Evolutionary conservation across 2,797 vertebrate genomes (phyloP), one percentile per base, ranked within the genome.

Genomic region (Nannoperca obscura): DNA sequence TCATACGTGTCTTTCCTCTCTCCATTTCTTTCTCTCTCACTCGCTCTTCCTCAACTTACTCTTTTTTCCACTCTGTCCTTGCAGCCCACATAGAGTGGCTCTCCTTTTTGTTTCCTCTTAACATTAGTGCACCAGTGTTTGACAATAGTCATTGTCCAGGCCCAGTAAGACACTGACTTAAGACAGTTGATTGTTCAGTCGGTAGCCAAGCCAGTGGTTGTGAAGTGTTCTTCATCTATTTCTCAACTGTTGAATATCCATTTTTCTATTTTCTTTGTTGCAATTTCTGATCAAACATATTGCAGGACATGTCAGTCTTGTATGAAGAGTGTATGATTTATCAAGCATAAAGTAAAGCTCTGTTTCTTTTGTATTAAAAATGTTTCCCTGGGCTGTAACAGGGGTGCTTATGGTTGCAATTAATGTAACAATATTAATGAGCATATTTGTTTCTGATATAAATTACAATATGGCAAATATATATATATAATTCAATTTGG

Each of bases 171-270:
- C 80, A 64, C 91, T 82, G 91, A 90, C 88, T 86, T 78, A 79
- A 76, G 86, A 86, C 91, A 80, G 74, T 86, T 91, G 91, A 93
- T 93, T 92, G 92, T 91, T 91, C 91, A 87, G 84, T 92, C 75
- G 74, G 70, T 86, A 79, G 84, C 83, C 85, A 76, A 77, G 71
- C 81, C 82, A 81, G 82, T n/a, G 76, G 76, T 81, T 53, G 50
- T 72, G 71, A 86, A 83, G 83, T 85, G 40, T 90, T 93, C 85
- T 91, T 88, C 86, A 88, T 92, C 84, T 88, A 75, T 90, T 89
- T 92, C 88, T 89, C 89, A 90, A 86, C 87, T 88, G 86, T 78
- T 92, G 86, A 72, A 83, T 79, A 85, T 60, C 61, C 79, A 84
- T 86, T 87, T 74, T 87, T 87, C 75, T 90, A 69, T 83, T 72